These are phyloP conservation scores for Rhogogaster chlorosoma DNA, from an alignment of 2,888 invertebrate species.

Conservation along the genomic window DNA sequence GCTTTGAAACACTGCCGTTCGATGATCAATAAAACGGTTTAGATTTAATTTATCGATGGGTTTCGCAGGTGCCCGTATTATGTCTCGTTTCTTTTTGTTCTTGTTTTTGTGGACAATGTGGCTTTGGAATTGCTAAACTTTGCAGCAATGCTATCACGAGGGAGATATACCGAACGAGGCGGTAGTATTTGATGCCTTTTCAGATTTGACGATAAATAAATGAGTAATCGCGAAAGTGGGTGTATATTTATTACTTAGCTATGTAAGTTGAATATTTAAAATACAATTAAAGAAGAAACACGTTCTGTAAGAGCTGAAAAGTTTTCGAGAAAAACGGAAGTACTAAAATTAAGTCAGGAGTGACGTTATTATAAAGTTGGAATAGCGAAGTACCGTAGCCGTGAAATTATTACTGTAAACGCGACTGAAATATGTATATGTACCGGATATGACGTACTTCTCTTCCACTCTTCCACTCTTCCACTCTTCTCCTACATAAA, in stretches of 20 bases:
- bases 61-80: background rate
- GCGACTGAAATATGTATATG: conserved; percentile 19
- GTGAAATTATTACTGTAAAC: conserved; percentile 24
- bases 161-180: too few relatives aligned
- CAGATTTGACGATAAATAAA: background rate
- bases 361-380: conserved; percentile 27
- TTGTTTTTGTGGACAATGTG: background rate
- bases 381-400: conserved; percentile 12
- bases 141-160: background rate
- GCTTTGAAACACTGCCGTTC: conserved; percentile 10
- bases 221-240: background rate
- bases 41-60: conserved; percentile 33
- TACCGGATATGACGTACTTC: conserved; percentile 21
- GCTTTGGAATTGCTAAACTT: background rate
- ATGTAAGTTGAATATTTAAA: background rate
- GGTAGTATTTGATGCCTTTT: too few relatives aligned
- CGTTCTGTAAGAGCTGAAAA: background rate
- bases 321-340: conserved; percentile 1
- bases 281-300: background rate
- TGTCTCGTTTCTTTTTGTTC: background rate
- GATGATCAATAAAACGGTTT: conserved; percentile 40
- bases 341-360: conserved; percentile 12
- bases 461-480: conserved; percentile 2
- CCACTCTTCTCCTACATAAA: conserved; percentile 1
- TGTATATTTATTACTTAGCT: background rate